Base-by-base conservation (phyloP, 2,888 invertebrate species). In the Chloroclystis v-ata region DNA sequence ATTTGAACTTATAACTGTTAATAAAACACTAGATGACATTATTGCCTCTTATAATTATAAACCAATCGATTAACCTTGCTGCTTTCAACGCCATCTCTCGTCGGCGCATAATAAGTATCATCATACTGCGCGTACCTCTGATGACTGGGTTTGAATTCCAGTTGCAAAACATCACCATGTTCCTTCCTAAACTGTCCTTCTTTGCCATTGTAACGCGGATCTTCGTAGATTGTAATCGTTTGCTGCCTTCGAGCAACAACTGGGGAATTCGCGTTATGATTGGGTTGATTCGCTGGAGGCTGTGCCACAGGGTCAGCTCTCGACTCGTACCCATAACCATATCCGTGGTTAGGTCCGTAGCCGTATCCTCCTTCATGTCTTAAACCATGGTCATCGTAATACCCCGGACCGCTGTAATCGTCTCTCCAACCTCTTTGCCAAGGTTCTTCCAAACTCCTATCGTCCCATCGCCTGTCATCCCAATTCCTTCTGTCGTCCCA, bases 181-280 rank as follows among this genome's bases (percentile, higher is more conserved):
- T 84, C 80, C 41, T 75, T 70, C 45, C 78, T 72, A 29, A 82
- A 57, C 52, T 82, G 75, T 0, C 82, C 83, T 37, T 80, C 78
- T 25, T 77, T 78, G 0, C 82, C 84, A 33, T 75, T 69, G 52
- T 88, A 85, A 52, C 89, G 72, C 5, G 89, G 89, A 59, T 89
- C 89, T 64, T 89, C 89, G 47, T 88, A 89, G 45, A 89, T 88
- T 2, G 89, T 89, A 47, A 89, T 89, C 9, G 88, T 89, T 60
- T 88, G 87, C 52, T 85, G 82, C 29, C 86, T 74, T 40, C 78
- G 82, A 1, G 86, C 82, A 10, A 86, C 80, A 1, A 84, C 76
- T 4, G 87, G 85, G 1, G 74, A 70, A 41, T 80, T 73, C 43
- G 67, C 68, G 4, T 28, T 28, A 24, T 33, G 14, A 13, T 28